These are phyloP conservation scores for Hipposideros larvatus DNA, from an alignment of 2,797 vertebrate species.

Conservation along the genomic window DNA sequence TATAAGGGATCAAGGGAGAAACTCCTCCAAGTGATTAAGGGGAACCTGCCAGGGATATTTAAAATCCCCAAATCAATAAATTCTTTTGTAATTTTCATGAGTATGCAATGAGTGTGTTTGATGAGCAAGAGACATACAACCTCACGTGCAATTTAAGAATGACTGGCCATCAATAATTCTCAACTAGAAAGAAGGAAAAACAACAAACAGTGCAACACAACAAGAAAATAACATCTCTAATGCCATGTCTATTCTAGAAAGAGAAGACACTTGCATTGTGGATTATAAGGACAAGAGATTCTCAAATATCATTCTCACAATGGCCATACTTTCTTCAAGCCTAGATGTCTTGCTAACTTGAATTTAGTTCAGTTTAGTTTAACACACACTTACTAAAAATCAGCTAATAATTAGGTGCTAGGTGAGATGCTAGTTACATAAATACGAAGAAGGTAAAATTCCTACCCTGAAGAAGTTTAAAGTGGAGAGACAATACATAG, in stretches of 20 bases:
- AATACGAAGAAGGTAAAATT: not conserved
- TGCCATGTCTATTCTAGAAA: not conserved
- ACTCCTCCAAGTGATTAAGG: not conserved
- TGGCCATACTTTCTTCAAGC: not conserved
- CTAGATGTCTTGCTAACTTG: not conserved
- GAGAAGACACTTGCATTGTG: not conserved
- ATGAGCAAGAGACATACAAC: not conserved
- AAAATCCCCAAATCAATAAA: conserved; percentile 32
- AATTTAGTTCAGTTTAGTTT: not conserved
- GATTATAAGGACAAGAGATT: not conserved
- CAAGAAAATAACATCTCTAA: not conserved
- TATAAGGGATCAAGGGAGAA: not conserved
- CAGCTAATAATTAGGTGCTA: not conserved
- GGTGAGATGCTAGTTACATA: not conserved
- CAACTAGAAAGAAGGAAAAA: not conserved
- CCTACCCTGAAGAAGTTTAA: not conserved
- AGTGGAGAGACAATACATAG: not conserved
- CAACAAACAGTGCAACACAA: not conserved
- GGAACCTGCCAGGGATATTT: not conserved
- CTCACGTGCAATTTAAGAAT: conserved; percentile 22
- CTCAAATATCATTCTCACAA: not conserved
- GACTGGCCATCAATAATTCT: not conserved
- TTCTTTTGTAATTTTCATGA: not conserved
- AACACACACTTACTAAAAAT: not conserved
- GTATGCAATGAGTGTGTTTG: not conserved